Base-by-base conservation (phyloP, 2,113 vertebrate species). In the Diadophis punctatus region DNA sequence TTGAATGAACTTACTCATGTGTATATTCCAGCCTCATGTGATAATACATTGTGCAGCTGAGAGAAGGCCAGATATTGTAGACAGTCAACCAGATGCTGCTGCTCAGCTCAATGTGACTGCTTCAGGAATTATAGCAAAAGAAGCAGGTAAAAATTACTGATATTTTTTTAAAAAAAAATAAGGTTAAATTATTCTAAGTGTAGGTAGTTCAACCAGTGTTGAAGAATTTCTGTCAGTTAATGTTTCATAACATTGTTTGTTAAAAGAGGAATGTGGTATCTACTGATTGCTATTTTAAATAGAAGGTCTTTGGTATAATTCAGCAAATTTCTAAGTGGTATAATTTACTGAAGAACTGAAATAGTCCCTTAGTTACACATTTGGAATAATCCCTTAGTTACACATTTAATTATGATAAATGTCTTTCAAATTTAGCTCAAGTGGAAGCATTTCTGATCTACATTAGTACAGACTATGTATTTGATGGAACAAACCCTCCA, bases 31-130 rank as follows among this genome's bases (percentile, higher is more conserved):
- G 99, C 99, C 99, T 87, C 98, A 99, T 63, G 98, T 98, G 90
- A 97, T 99, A 90, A 96, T 99, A 49, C 99, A 99, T 92, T 99
- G 99, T 96, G 99, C 99, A n/a, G 99, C 99, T 25, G 99, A 99
- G 95, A 97, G 99, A 94, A 98, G 99, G 95, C 99, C 99, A 52
- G 99, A 99, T 94, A 98, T 99, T 91, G 98, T 99, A 80, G 99
- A 99, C 95, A 97, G 96, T 94, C 98, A 99, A 90, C 98, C 98
- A 23, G 98, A 99, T 93, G 97, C 97, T 91, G 98, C 99, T 88
- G 95, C 98, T 58, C 98, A 98, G 91, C 98, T 99, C 63, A 99
- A 99, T 55, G 99, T 99, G n/a, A 97, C 97, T 95, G 98, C 98
- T 92, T 98, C 99, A 3, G 97, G 97, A 90, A 98, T 97, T 16